A percentile compares a stretch with the other conserved stretches of the same genome.
These are phyloP conservation scores for Drosophila mulleri DNA, from an alignment of 2,888 invertebrate species.

Conservation along the genomic window DNA sequence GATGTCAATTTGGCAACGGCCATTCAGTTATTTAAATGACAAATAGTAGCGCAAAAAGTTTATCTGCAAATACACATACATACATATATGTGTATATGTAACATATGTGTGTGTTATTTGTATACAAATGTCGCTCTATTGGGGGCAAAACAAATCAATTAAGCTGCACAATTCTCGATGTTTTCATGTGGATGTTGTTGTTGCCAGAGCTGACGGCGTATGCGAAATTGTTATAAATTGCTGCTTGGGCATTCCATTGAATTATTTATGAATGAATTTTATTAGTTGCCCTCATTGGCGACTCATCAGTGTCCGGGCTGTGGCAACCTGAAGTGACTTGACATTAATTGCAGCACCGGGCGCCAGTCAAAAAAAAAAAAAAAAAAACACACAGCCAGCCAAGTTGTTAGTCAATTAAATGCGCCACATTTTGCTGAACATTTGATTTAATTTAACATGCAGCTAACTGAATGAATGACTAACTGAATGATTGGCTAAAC, in stretches of 20 bases:
- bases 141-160: constrained; percentile 78
- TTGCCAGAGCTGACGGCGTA: constrained; percentile 57
- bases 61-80: neutral
- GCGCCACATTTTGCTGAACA: constrained; percentile 69
- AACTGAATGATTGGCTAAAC: constrained; percentile 10
- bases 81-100: neutral
- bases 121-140: constrained; percentile 56
- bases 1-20: constrained; percentile 67
- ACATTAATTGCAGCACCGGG: constrained; percentile 72
- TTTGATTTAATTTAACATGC: constrained; percentile 68
- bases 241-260: constrained; percentile 64
- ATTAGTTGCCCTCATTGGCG: constrained; percentile 81
- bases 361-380: constrained; percentile 29
- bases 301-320: constrained; percentile 72
- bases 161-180: constrained; percentile 56
- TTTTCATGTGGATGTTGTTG: constrained; percentile 25
- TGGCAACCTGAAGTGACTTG: constrained; percentile 65
- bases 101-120: constrained; percentile 15
- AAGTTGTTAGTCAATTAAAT: constrained; percentile 73
- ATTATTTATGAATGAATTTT: constrained; percentile 82
- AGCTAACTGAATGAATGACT: constrained; percentile 11
- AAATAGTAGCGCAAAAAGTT: constrained; percentile 34
- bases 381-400: constrained; percentile 1
- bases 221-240: constrained; percentile 80
- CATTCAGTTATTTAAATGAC: constrained; percentile 57